Evolutionary conservation across 2,888 invertebrate genomes (phyloP), one percentile per base, ranked within the genome.

Genomic region (Acronicta leporina): DNA sequence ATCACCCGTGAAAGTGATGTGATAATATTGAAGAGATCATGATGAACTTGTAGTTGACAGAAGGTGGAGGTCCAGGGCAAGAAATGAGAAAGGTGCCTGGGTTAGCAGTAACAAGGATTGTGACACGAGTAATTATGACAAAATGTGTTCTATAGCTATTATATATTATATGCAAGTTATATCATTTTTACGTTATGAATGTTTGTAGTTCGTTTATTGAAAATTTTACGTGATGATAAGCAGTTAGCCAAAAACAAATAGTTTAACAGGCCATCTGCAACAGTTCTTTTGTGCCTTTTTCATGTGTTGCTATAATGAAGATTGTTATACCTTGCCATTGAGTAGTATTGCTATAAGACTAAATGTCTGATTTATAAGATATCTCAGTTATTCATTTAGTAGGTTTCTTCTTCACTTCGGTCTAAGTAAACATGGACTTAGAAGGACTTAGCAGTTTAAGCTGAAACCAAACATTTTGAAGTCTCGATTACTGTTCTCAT

Each of bases 101-200:
- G 47, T 43, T 13, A 46, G n/a, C n/a, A 55, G 58, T 59, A 58
- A 73, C 48, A 55, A 42, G 45, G 35, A 73, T 75, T 61, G 63
- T 64, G 75, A 68, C 72, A 53, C 13, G 13, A 11, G 30, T 30
- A 30, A 35, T 35, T 35, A 35, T 35, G 4, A 59, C 44, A 56
- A 59, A 47, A 76, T 76, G 73, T 75, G 73, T 75, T 73, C 77
- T 66, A 30, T 67, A 75, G 59, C 44, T 73, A 66, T 73, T 64
- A 51, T 51, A 62, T 55, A 66, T 68, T 66, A 58, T 74, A 74
- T 63, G 61, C 67, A 53, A 63, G 63, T 69, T 77, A 65, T 60
- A 51, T 63, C 8, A 55, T 44, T 61, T 63, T 77, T 77, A 56
- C 51, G 75, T 65, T 67, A 46, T 54, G 52, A 54, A 51, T 40